Evolutionary conservation across 1,140 invertebrate genomes (phyloP).

Genomic region (Macrobrachium nipponense): DNA sequence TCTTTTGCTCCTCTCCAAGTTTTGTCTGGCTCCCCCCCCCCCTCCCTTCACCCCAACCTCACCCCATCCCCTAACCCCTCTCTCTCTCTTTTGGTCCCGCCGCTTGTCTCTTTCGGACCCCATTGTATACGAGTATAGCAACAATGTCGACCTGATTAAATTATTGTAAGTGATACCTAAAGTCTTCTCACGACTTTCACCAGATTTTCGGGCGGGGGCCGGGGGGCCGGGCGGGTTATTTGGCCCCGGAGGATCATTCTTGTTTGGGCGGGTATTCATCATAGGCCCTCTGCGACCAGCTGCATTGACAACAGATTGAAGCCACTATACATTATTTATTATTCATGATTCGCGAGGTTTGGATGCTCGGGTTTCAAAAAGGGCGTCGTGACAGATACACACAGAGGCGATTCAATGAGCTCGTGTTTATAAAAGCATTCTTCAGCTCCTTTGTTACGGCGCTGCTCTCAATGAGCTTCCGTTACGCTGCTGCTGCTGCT

Average conservation of each 20-base stretch:
- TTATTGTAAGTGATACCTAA: conserved; percentile 44
- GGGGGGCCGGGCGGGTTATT: background rate
- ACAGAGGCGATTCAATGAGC: too few species aligned
- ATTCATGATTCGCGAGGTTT: too few species aligned
- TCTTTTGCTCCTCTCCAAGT: too few species aligned
- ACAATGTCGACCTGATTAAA: conserved; percentile 51
- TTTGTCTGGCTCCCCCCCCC: background rate
- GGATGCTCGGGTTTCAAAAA: too few species aligned
- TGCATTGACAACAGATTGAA: too few species aligned
- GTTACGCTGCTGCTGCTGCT: too few species aligned
- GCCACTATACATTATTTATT: too few species aligned
- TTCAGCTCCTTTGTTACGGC: too few species aligned
- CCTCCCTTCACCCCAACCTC: background rate
- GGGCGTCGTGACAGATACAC: too few species aligned
- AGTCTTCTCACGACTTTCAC: conserved; percentile 30
- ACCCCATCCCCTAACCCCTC: background rate
- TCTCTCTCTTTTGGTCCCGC: background rate
- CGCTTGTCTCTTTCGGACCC: background rate
- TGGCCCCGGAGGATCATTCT: background rate
- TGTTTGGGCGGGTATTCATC: background rate
- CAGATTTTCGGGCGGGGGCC: conserved; percentile 8
- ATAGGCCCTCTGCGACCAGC: background rate
- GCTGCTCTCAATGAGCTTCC: too few species aligned
- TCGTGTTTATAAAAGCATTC: too few species aligned
- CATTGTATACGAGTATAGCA: conserved; percentile 6